These are phyloP conservation scores for Pteropus alecto DNA, from an alignment of 2,113 vertebrate genomes.

Conservation along the genomic window DNA sequence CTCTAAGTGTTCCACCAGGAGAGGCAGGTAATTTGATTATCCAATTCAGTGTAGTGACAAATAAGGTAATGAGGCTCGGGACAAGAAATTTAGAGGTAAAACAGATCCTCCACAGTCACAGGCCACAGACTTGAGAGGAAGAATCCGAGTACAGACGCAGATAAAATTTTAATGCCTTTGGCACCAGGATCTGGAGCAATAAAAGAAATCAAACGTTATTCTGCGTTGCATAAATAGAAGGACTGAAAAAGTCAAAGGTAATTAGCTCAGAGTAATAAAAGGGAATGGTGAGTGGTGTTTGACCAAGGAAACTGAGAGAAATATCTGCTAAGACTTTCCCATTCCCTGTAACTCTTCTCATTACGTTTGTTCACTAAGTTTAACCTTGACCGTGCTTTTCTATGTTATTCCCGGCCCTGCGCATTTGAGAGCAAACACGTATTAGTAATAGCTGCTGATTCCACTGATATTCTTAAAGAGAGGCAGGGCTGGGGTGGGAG, in stretches of 20 bases:
- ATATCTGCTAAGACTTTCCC: background rate
- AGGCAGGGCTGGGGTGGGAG: background rate
- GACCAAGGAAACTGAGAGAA: background rate
- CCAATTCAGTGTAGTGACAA: background rate
- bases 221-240: background rate
- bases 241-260: background rate
- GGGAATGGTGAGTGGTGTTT: background rate
- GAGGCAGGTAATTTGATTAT: background rate
- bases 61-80: background rate
- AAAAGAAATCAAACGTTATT: background rate
- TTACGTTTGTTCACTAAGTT: background rate
- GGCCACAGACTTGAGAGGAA: background rate
- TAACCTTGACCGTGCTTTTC: background rate
- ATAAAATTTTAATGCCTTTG: slow-evolving; percentile 27
- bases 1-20: background rate
- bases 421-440: background rate
- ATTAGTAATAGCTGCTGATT: background rate
- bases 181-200: slow-evolving; percentile 8
- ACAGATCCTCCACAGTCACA: background rate
- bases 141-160: background rate
- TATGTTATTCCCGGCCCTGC: background rate
- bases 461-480: background rate
- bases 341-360: background rate
- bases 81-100: background rate
- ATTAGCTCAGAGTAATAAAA: background rate